Evolutionary conservation across 2,113 vertebrate genomes (phyloP), one percentile per base, ranked within the genome.

Genomic region (Mesocricetus auratus): DNA sequence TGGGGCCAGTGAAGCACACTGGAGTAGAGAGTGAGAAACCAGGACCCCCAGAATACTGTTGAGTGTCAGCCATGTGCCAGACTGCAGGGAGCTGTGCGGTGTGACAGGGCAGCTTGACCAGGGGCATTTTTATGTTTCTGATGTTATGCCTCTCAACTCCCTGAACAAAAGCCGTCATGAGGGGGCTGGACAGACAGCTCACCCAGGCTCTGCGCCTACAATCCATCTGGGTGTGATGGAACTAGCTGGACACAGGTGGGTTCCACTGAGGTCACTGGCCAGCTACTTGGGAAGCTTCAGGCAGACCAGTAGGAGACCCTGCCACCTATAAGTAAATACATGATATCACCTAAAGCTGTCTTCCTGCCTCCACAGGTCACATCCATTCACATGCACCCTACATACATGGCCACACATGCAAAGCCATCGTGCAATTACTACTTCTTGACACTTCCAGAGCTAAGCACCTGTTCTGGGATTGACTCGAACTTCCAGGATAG

Each of bases 41-140:
- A 39, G 79, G 53, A 33, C 56, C 82, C 19, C 31, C 42, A n/a
- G 92, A 50, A 75, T 56, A 47, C 31, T 26, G 3, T 39, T 47
- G 9, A 10, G 29, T 75, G 13, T 29, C 15, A 92, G 56, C 13
- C 16, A n/a, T 0, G 0, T 1, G 0, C 36, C 3, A 13, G 69
- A 36, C 69, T 71, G 36, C 36, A n/a, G 36, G 42, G 24, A 47
- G 60, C 71, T 2, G 33, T 31, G 77, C 39, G 21, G 31, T 26
- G 74, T 19, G 69, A 71, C 11, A 21, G 1, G 45, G 31, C 68
- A 71, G 10, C 22, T 5, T 26, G 45, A 73, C 83, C 12, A 85
- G 36, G 58, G 11, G 29, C 36, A 45, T 4, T 78, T 4, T 83
- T 58, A 21, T 2, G 7, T 79, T 85, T 33, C 62, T 56, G 9